Evolutionary conservation across 37 sponge, comb jelly and placozoan species (phyloP), one percentile per base, ranked within the genome.

Genomic region (Ianthella basta): DNA sequence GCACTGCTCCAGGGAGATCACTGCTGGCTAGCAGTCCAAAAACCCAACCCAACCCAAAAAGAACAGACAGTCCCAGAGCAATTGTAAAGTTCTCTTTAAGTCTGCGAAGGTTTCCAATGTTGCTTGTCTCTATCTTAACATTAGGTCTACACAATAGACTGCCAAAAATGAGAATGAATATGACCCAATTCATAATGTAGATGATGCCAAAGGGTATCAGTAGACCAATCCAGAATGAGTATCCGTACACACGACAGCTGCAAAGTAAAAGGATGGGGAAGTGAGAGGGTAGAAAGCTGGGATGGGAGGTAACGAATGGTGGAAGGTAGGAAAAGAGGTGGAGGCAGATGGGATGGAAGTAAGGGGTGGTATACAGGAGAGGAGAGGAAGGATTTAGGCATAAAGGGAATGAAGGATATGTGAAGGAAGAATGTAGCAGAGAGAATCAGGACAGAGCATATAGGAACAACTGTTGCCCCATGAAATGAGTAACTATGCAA

Each of bases 181-280:
- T 37, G 68, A 84, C 21, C 91, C 91, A 91, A 60, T 91, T 84
- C 57, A 91, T 80, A 55, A 83, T 55, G 60, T 87, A 87, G 72
- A 91, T 72, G 0, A 87, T 23, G 16, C 70, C 88, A 82, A 87
- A 87, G 33, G 91, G 88, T 13, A 82, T 55, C 12, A 87, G 64
- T 38, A 87, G 61, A 19, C 84, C 87, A 54, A 86, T 59, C 36
- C 59, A 91, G 74, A 91, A 91, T 57, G 88, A 85, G 61, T 72
- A 81, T 0, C 84, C 66, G 21, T 55, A 55, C 23, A 73, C 75
- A 23, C 88, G 88, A 55, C 92, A 91, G 60, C 92, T 91, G 66
- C 19, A 83, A 12, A 12, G 50, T 44, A 44, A 8, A 8, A 44
- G 8, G 50, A 3, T 10, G 50, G 50, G 3, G 50, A 8, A 44